phyloP scores from a whole-genome alignment of 35 echinoderm and acorn worm genomes.

The Anneissia japonica region DNA sequence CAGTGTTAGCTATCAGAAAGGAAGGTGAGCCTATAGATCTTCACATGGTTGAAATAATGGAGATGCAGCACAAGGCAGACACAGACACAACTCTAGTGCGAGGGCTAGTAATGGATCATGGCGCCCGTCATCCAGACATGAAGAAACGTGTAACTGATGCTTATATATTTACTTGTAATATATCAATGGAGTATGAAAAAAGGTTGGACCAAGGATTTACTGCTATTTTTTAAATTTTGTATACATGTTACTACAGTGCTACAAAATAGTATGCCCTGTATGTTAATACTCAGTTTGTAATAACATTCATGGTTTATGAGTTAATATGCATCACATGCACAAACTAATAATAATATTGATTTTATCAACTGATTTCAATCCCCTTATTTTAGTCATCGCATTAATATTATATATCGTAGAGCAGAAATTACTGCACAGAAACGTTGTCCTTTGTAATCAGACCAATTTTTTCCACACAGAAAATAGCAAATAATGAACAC shows the following conservation, averaged over 20 bases:
- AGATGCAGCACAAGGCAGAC: constrained; percentile 88
- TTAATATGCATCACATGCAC: too few relatives aligned
- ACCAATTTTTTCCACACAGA: too few relatives aligned
- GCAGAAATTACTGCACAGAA: too few relatives aligned
- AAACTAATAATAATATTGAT: too few relatives aligned
- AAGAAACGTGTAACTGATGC: constrained; percentile 88
- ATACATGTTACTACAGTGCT: not conserved
- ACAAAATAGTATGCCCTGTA: not conserved
- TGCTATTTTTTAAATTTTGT: not conserved
- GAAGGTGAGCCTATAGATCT: constrained; percentile 73
- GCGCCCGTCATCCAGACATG: constrained; percentile 93
- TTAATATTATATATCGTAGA: too few relatives aligned
- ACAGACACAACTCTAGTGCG: constrained; percentile 75
- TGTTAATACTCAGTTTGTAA: not conserved
- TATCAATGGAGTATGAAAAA: constrained; percentile 99
- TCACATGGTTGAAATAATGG: constrained; percentile 99
- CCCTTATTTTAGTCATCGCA: too few relatives aligned
- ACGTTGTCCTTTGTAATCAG: too few relatives aligned
- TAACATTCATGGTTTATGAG: too few relatives aligned
- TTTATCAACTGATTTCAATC: too few relatives aligned
- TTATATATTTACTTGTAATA: constrained; percentile 93
- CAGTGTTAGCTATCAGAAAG: constrained; percentile 77
- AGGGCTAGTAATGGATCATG: constrained; percentile 94
- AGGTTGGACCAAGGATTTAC: constrained; percentile 42
- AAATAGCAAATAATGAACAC: too few relatives aligned